Conservation (phyloP, 2,888 invertebrate genomes). For the Embidobia sp. region DNA sequence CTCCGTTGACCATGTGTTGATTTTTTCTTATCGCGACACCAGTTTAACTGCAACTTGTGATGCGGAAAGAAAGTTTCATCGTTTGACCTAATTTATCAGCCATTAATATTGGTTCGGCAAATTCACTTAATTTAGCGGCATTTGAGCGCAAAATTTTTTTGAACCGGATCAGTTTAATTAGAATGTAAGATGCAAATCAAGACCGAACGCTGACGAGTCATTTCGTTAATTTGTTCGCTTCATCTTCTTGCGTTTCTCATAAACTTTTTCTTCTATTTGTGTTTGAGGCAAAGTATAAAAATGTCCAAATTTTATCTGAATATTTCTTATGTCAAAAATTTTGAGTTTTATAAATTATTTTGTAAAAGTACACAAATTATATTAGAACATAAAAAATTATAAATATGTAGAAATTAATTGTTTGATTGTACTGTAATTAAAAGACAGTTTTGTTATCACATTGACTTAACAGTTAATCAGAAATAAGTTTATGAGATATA, state of each 20-base stretch:
- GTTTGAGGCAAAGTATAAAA: neutral
- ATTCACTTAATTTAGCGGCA: slow-evolving; percentile 48
- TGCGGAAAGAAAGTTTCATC: slow-evolving; percentile 60
- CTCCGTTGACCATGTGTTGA: slow-evolving; percentile 44
- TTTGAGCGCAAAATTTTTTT: slow-evolving; percentile 47
- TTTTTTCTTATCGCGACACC: slow-evolving; percentile 56
- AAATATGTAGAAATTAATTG: too few relatives aligned
- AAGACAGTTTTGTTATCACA: too few relatives aligned
- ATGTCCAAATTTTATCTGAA: too few relatives aligned
- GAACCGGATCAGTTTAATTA: slow-evolving; percentile 38
- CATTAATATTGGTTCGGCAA: slow-evolving; percentile 53
- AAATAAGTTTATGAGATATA: too few relatives aligned
- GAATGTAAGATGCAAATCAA: slow-evolving; percentile 46
- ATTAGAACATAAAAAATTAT: too few relatives aligned
- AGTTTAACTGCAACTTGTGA: slow-evolving; percentile 47
- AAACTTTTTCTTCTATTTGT: too few relatives aligned
- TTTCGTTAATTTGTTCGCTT: slow-evolving; percentile 47
- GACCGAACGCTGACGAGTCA: slow-evolving; percentile 19
- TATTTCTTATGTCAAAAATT: too few relatives aligned
- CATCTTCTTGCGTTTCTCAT: too few relatives aligned
- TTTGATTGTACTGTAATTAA: too few relatives aligned
- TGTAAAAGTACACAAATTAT: too few relatives aligned
- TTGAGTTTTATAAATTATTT: too few relatives aligned
- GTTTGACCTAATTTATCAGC: slow-evolving; percentile 60
- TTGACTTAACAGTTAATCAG: too few relatives aligned